These are phyloP conservation scores for Ara ararauna DNA, from an alignment of 2,797 vertebrate species.

Conservation along the genomic window DNA sequence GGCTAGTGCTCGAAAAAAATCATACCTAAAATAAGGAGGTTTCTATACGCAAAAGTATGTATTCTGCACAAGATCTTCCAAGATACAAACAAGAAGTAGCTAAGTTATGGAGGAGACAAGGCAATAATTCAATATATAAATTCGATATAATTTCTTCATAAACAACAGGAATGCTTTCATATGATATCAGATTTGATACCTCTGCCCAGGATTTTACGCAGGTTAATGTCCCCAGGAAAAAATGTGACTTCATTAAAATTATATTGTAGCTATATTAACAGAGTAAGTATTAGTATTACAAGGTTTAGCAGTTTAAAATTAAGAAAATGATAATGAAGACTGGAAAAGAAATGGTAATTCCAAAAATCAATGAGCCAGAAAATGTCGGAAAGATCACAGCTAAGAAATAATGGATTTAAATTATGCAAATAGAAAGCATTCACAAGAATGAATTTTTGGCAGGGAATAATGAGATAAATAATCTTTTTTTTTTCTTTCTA, in stretches of 20 bases:
- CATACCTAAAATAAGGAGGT: not conserved
- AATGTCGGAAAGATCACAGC: not conserved
- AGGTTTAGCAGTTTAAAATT: not conserved
- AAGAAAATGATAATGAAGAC: not conserved
- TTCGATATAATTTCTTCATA: not conserved
- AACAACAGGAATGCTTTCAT: not conserved
- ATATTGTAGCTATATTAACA: not conserved
- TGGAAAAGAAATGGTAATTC: not conserved
- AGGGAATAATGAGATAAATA: not conserved
- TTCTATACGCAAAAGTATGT: not conserved
- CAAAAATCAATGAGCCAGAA: slow-evolving; percentile 13
- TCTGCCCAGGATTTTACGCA: not conserved
- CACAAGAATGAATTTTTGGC: not conserved
- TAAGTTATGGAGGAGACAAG: not conserved
- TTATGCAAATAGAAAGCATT: not conserved
- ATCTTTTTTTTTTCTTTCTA: not conserved
- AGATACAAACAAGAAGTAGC: not conserved
- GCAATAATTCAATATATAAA: not conserved
- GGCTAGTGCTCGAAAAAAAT: not conserved
- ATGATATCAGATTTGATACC: not conserved
- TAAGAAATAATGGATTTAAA: not conserved
- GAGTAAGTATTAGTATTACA: not conserved
- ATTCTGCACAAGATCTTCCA: not conserved
- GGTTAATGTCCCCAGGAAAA: not conserved
- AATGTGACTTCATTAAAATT: not conserved